Evolutionary conservation across 2,888 invertebrate species (phyloP).

Genomic region (Opisthograptis luteolata): DNA sequence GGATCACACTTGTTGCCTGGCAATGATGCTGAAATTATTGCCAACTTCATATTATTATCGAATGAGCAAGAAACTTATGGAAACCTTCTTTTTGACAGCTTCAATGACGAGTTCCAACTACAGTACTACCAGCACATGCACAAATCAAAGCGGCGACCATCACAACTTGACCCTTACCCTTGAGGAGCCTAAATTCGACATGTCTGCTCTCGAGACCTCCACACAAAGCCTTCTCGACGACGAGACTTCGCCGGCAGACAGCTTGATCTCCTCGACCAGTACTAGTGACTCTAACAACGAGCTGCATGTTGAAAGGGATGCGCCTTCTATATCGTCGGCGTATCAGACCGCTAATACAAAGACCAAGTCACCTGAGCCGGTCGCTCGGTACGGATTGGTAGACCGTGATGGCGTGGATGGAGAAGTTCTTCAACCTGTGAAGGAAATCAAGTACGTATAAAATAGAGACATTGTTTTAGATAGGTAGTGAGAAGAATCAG

Average conservation of each 20-base stretch:
- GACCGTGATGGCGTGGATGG: slow-evolving; percentile 67
- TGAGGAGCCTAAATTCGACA: slow-evolving; percentile 90
- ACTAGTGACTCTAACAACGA: slow-evolving; percentile 86
- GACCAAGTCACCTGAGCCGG: slow-evolving; percentile 77
- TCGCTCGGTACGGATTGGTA: slow-evolving; percentile 35
- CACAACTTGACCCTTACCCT: slow-evolving; percentile 86
- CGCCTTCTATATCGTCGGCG: slow-evolving; percentile 73
- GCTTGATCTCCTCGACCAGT: slow-evolving; percentile 87
- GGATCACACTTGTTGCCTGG: too few species aligned
- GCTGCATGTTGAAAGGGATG: slow-evolving; percentile 73
- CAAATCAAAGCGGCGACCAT: slow-evolving; percentile 75
- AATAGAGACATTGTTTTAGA: neutral
- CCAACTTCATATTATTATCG: too few species aligned
- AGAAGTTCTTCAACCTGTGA: slow-evolving; percentile 58
- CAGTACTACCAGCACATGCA: slow-evolving; percentile 80
- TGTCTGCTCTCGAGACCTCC: slow-evolving; percentile 88
- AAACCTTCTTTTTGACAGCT: slow-evolving; percentile 51
- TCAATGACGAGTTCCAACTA: slow-evolving; percentile 82
- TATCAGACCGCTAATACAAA: slow-evolving; percentile 82
- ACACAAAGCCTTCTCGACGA: slow-evolving; percentile 90
- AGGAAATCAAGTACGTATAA: slow-evolving; percentile 61
- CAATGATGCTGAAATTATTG: too few species aligned
- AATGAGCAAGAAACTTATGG: too few species aligned
- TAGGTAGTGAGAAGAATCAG: too few species aligned
- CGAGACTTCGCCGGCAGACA: slow-evolving; percentile 93